Percentiles rank a stretch among this genome's conserved stretches.
These are phyloP conservation scores for Mellivora capensis DNA, from an alignment of 2,113 vertebrate species.

Conservation along the genomic window DNA sequence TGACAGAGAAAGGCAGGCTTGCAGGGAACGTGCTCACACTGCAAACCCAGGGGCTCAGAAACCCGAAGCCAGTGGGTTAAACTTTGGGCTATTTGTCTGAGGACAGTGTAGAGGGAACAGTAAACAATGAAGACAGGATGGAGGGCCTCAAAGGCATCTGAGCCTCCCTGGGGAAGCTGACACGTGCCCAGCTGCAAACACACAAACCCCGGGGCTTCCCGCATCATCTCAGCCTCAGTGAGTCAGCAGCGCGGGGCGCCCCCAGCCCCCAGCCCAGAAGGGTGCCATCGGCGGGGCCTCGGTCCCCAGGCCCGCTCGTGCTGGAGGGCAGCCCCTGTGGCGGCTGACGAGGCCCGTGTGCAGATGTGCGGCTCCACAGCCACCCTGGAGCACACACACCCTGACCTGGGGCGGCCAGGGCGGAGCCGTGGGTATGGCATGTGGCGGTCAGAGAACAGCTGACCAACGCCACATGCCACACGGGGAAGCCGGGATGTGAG, in stretches of 20 bases:
- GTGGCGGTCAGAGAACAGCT: not conserved
- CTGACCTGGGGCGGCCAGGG: not conserved
- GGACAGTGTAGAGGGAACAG: not conserved
- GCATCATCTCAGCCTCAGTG: not conserved
- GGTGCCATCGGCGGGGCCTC: not conserved
- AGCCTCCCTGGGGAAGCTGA: not conserved
- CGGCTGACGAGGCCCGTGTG: rapidly evolving
- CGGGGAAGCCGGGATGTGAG: not conserved
- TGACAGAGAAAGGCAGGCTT: not conserved
- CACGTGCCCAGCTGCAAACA: not conserved
- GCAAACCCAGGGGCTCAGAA: not conserved
- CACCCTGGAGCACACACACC: rapidly evolving
- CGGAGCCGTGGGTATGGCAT: not conserved
- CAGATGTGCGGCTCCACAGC: no score
- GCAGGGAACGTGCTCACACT: rapidly evolving
- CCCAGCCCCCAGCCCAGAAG: not conserved
- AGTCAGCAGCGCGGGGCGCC: not conserved
- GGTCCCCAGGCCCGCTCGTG: not conserved
- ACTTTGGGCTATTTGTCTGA: not conserved
- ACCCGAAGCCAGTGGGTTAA: not conserved
- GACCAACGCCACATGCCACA: no score
- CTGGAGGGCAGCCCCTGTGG: no score
- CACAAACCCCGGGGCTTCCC: not conserved
- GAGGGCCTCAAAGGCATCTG: not conserved
- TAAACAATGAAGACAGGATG: not conserved